Conservation (phyloP, 1,140 invertebrate species). For the Chlorops oryzae region DNA sequence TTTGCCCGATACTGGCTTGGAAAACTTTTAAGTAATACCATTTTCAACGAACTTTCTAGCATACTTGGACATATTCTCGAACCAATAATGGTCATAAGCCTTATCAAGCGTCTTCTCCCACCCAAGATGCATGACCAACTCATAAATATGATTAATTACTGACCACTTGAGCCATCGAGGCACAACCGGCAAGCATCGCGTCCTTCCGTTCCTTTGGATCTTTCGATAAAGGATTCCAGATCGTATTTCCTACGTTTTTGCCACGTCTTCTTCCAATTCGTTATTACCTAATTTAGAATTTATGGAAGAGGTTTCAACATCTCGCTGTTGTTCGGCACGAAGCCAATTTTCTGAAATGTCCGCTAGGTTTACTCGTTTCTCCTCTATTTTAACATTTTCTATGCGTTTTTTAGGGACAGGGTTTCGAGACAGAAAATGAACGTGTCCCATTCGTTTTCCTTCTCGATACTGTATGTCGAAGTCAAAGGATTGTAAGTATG, state of each 20-base stretch:
- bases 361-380: conserved; percentile 20
- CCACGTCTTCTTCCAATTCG: conserved; percentile 14
- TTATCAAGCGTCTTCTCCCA: conserved; percentile 24
- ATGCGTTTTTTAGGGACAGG: conserved; percentile 3
- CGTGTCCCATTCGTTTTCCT: too few relatives aligned
- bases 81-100: conserved; percentile 20
- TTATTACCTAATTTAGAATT: conserved; percentile 15
- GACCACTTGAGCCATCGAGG: conserved; percentile 27
- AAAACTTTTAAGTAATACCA: too few relatives aligned
- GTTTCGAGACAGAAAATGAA: conserved; percentile 18
- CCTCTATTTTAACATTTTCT: neutral
- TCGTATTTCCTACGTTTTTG: conserved; percentile 18
- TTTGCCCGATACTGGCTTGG: too few relatives aligned
- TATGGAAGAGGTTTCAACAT: conserved; percentile 16
- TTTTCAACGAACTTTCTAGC: too few relatives aligned
- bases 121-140: conserved; percentile 15
- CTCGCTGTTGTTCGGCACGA: conserved; percentile 18
- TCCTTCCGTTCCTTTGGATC: conserved; percentile 6
- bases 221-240: conserved; percentile 22
- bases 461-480: too few relatives aligned
- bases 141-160: conserved; percentile 32
- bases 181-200: conserved; percentile 28
- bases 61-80: conserved; percentile 20
- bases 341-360: conserved; percentile 22
- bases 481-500: too few relatives aligned